A percentile compares a stretch with the other conserved stretches of the same genome.
phyloP scores from a whole-genome alignment of 2,797 vertebrate species.

The Pogoniulus pusillus region DNA sequence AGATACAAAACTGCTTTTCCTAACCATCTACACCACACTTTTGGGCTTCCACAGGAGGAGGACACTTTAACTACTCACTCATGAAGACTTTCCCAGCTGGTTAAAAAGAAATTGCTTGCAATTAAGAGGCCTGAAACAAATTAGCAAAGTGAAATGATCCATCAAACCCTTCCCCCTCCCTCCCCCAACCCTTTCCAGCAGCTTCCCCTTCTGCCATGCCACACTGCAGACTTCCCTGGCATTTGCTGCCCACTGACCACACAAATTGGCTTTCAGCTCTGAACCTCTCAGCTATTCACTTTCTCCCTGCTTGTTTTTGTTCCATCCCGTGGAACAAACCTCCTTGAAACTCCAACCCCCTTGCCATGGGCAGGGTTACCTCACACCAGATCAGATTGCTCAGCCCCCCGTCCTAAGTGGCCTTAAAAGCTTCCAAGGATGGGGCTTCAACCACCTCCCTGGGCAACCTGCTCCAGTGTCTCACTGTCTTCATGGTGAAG shows the following conservation, averaged over 20 bases:
- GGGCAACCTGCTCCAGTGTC: too few species aligned
- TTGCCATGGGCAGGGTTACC: too few species aligned
- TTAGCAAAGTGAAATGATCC: neutral
- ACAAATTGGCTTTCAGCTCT: neutral
- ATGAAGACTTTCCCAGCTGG: neutral
- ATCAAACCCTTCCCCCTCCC: neutral
- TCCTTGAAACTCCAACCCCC: too few species aligned
- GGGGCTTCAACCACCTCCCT: too few species aligned
- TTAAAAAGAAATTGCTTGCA: neutral
- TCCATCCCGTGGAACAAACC: too few species aligned
- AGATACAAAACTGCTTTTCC: neutral
- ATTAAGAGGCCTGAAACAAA: neutral
- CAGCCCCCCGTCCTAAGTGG: too few species aligned
- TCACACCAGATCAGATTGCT: too few species aligned
- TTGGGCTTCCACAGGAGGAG: neutral
- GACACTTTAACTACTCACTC: neutral
- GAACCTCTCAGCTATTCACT: neutral
- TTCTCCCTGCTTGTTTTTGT: neutral
- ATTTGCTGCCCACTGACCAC: conserved; percentile 1
- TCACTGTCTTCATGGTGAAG: too few species aligned
- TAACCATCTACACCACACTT: neutral
- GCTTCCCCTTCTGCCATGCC: neutral
- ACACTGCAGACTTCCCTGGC: neutral
- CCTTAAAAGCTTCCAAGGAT: too few species aligned
- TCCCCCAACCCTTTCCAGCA: neutral